Base-by-base conservation (phyloP, 2,113 vertebrate species). In the Petroica traversi region DNA sequence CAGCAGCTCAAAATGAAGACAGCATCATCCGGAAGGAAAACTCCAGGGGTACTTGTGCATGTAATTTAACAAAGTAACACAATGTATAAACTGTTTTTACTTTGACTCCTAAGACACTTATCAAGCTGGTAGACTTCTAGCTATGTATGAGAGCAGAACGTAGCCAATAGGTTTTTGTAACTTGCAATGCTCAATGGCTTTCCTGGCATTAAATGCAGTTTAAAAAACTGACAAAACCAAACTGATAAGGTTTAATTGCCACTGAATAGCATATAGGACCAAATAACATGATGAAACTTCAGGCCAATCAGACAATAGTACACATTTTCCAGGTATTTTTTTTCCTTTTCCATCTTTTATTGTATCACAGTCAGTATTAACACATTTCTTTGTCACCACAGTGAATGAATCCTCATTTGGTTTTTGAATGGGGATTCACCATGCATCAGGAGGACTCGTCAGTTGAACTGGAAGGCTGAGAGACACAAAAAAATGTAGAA, bases 1-100 rank as follows among this genome's bases (percentile, higher is more conserved):
- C 87, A 95, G 90, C 41, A 66, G 93, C 88, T 92, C 69, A 95
- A 55, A 89, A 95, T 51, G 77, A 92, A 90, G 92, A 96, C 90
- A 84, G 61, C 62, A 96, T 79, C 88, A 94, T 83, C 80, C 85
- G 41, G 66, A 92, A 87, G 41, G 63, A 94, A 93, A 96, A 94
- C 94, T 95, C 87, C 58, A 69, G 74, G 74, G 34, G 52, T 68
- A 91, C 13, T 26, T 95, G 69, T 41, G 73, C 68, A 62, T 93
- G 78, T 48, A 91, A 95, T 95, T 91, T 87, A 91, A 63, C 57
- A 26, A 80, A 81, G 67, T 36, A 85, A 82, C 40, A 54, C 28
- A 78, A 57, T 16, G 46, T 51, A 82, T 29, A 61, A 91, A 81
- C 25, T 40, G 20, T 3, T 69, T 91, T 73, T 46, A 73, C 19